Evolutionary conservation across 2,113 vertebrate species (phyloP).

Genomic region (Ascaphus truei): DNA sequence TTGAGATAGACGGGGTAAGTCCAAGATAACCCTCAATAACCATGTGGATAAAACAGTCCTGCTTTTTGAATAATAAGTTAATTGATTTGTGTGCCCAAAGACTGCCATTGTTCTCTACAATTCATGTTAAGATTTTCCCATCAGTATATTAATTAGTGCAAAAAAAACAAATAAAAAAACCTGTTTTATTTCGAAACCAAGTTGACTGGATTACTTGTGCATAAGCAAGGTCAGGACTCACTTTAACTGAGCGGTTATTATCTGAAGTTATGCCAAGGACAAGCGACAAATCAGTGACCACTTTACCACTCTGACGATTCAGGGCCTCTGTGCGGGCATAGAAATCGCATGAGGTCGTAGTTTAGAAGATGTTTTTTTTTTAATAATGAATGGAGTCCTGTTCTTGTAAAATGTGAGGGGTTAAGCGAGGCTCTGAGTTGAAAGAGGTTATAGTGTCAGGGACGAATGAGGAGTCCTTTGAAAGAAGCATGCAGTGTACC

Average conservation of each 20-base stretch:
- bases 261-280: conserved; percentile 31
- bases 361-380: not conserved
- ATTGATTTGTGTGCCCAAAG: too few relatives aligned
- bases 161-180: not conserved
- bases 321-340: conserved; percentile 7
- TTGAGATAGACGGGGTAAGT: not conserved
- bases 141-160: not conserved
- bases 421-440: too few relatives aligned
- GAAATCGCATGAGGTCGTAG: not conserved
- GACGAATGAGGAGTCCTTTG: not conserved
- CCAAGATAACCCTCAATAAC: too few relatives aligned
- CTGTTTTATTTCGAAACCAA: not conserved
- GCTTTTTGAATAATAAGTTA: too few relatives aligned
- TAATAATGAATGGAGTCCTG: not conserved
- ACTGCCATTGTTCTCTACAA: too few relatives aligned
- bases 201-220: not conserved
- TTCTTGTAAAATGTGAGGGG: not conserved
- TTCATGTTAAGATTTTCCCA: not conserved
- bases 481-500: too few relatives aligned
- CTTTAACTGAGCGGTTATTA: not conserved
- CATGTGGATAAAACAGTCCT: too few relatives aligned
- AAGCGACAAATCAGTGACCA: not conserved
- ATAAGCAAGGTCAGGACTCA: not conserved
- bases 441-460: not conserved
- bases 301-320: not conserved